Evolutionary conservation across 2,888 invertebrate species (phyloP).

Genomic region (Anticlea derivata): DNA sequence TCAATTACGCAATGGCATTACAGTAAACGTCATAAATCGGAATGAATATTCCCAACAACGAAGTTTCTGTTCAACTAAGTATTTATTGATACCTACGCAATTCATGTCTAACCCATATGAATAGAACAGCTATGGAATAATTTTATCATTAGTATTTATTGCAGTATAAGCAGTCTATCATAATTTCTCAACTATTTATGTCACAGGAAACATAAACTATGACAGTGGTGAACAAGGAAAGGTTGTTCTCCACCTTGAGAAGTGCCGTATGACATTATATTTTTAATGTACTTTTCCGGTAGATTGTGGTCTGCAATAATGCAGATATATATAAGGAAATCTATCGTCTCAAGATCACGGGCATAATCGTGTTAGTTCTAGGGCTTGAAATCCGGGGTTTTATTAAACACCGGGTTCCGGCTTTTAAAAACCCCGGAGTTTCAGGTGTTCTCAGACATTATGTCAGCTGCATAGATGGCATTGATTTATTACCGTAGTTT

Average conservation of each 20-base stretch:
- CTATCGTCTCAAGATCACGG: constrained; percentile 13
- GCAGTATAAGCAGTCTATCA: not conserved
- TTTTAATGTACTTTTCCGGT: constrained; percentile 16
- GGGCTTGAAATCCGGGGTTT: no score
- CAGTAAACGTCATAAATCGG: constrained; percentile 4
- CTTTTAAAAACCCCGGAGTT: no score
- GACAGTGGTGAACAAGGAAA: constrained; percentile 23
- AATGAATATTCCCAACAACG: constrained; percentile 9
- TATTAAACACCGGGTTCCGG: no score
- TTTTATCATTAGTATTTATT: constrained; percentile 6
- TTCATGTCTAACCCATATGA: constrained; percentile 3
- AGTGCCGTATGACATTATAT: constrained; percentile 13
- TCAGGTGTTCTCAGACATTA: no score
- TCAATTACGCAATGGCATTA: constrained; percentile 11
- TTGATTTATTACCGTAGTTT: no score
- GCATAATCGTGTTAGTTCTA: constrained; percentile 16
- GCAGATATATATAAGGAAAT: constrained; percentile 20
- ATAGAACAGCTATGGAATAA: constrained; percentile 7
- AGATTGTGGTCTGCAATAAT: constrained; percentile 10
- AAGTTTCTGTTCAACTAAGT: not conserved
- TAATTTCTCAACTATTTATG: constrained; percentile 15
- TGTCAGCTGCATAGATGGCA: no score
- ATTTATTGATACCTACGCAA: not conserved
- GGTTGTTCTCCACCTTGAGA: constrained; percentile 16
- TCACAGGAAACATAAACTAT: constrained; percentile 21